phyloP scores from a whole-genome alignment of 2,113 vertebrate species.

The Indicator indicator region DNA sequence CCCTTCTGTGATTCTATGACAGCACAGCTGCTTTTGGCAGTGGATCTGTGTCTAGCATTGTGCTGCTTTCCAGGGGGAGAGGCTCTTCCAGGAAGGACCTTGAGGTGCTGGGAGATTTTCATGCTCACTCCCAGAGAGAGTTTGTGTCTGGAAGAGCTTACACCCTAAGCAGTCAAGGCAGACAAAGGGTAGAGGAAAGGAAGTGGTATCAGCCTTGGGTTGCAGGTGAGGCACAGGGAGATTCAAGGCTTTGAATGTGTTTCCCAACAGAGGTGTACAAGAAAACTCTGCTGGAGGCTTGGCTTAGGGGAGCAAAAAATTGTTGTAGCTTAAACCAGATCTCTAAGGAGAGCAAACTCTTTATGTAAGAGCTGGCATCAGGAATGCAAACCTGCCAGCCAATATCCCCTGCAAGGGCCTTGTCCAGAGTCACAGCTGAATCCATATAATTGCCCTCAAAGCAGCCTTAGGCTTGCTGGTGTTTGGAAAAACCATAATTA shows the following conservation, averaged over 20 bases:
- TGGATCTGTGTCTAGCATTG: not conserved
- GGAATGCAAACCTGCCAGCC: not conserved
- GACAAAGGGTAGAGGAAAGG: not conserved
- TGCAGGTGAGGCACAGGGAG: not conserved
- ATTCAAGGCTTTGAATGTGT: not conserved
- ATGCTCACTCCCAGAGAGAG: not conserved
- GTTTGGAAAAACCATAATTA: not conserved
- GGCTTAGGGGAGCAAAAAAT: not conserved
- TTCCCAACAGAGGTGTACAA: not conserved
- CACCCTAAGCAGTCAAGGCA: not conserved
- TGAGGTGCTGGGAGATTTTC: not conserved
- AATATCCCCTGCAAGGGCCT: not conserved
- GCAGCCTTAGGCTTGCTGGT: not conserved
- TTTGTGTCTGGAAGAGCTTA: not conserved
- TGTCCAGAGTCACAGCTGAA: not conserved
- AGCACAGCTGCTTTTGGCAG: not conserved
- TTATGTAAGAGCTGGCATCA: not conserved
- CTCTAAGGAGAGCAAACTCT: not conserved
- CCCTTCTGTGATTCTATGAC: not conserved
- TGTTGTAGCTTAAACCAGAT: not conserved
- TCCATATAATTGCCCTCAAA: not conserved
- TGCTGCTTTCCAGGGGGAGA: not conserved
- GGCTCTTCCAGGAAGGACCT: not conserved
- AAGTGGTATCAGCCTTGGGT: not conserved
- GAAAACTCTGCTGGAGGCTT: not conserved